Evolutionary conservation across 2,797 vertebrate genomes (phyloP).

Genomic region (Protosalanx chinensis): DNA sequence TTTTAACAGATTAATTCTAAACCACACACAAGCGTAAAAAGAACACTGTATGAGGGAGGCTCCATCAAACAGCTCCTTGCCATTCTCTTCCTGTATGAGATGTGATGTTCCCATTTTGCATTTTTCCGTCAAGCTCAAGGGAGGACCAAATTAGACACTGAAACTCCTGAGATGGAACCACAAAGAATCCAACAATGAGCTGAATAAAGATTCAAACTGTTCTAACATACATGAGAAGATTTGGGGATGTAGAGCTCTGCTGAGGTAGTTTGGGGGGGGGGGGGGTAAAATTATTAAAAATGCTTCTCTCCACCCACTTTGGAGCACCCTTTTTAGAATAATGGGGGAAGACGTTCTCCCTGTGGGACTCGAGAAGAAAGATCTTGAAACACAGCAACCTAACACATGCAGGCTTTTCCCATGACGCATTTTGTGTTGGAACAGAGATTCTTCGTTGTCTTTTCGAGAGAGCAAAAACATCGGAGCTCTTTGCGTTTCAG

Average conservation of each 20-base stretch:
- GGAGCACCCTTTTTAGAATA: conserved; percentile 57
- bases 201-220: conserved; percentile 46
- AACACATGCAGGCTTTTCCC: conserved; percentile 61
- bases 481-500: conserved; percentile 66
- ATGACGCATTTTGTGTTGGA: conserved; percentile 66
- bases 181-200: conserved; percentile 18
- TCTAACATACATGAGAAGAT: conserved; percentile 45
- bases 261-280: conserved; percentile 47
- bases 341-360: conserved; percentile 61
- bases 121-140: conserved; percentile 1
- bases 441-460: conserved; percentile 65
- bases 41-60: neutral
- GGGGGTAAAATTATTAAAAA: conserved; percentile 58
- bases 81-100: neutral
- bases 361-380: conserved; percentile 61
- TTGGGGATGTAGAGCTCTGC: conserved; percentile 27
- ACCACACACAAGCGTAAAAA: no score
- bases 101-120: neutral
- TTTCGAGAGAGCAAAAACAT: conserved; percentile 57
- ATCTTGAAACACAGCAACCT: conserved; percentile 60
- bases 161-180: neutral
- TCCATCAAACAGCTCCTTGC: neutral
- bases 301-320: conserved; percentile 51
- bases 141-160: conserved; percentile 1
- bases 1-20: neutral